Conservation (phyloP, 2,113 vertebrate species). For the Geococcyx californianus region DNA sequence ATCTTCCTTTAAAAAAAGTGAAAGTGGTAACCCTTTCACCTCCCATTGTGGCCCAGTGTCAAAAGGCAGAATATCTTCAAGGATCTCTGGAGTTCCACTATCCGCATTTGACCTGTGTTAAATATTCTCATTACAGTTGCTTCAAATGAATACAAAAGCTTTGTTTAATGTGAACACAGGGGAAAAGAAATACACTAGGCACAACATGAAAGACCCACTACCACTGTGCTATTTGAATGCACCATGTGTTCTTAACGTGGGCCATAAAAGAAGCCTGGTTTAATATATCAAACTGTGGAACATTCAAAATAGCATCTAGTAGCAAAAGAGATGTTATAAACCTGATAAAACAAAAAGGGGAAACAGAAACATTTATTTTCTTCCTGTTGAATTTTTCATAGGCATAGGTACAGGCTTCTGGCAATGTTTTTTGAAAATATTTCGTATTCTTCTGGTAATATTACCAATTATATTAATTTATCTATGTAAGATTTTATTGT, state of each 20-base stretch:
- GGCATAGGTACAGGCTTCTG: neutral
- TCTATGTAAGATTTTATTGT: neutral
- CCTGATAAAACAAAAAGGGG: neutral
- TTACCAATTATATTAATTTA: constrained; percentile 38
- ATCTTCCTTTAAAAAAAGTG: neutral
- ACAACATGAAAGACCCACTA: constrained; percentile 67
- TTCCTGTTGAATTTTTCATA: constrained; percentile 16
- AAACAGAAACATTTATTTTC: constrained; percentile 45
- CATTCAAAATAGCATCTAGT: constrained; percentile 46
- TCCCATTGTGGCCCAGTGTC: neutral
- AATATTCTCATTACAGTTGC: constrained; percentile 80
- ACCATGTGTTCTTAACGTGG: constrained; percentile 33
- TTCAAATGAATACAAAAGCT: constrained; percentile 79
- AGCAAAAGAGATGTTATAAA: constrained; percentile 55
- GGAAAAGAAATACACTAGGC: constrained; percentile 69
- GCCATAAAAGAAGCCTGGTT: constrained; percentile 48
- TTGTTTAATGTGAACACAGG: constrained; percentile 76
- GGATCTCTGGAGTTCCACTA: constrained; percentile 62
- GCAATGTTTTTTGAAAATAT: constrained; percentile 21
- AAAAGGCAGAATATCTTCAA: constrained; percentile 56
- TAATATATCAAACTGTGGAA: constrained; percentile 53
- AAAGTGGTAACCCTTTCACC: constrained; percentile 21
- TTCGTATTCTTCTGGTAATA: constrained; percentile 13
- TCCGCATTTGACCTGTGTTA: constrained; percentile 77
- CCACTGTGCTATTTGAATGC: constrained; percentile 48